A percentile compares a stretch with the other conserved stretches of the same genome.
Evolutionary conservation across 2,797 vertebrate genomes (phyloP).

Genomic region (Xenops minutus): DNA sequence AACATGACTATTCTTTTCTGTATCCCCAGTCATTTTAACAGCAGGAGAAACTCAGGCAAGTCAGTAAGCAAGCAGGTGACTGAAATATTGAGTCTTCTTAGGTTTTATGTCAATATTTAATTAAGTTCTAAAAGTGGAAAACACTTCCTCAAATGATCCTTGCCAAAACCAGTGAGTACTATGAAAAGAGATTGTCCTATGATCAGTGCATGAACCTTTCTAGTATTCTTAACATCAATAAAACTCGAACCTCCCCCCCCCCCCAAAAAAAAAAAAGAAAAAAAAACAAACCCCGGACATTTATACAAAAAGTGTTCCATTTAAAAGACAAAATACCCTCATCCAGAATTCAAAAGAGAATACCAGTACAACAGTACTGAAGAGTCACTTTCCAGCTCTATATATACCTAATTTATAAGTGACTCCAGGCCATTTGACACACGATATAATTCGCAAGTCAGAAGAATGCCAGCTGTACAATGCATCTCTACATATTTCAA

Average conservation of each 20-base stretch:
- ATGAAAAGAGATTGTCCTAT: neutral
- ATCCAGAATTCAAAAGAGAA: neutral
- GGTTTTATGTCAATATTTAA: neutral
- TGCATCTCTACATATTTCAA: neutral
- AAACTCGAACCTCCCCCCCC: neutral
- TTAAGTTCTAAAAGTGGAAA: neutral
- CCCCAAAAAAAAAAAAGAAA: neutral
- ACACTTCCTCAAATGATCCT: neutral
- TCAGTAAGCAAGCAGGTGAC: neutral
- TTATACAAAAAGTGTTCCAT: neutral
- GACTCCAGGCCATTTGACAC: neutral
- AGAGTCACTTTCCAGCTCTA: neutral
- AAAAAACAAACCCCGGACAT: neutral
- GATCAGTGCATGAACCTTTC: neutral
- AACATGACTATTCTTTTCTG: neutral
- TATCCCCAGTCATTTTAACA: neutral
- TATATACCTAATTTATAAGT: neutral
- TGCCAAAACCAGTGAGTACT: neutral
- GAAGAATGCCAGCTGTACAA: neutral
- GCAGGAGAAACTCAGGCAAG: neutral
- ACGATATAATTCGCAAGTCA: neutral
- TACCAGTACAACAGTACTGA: neutral
- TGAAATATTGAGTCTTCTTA: neutral
- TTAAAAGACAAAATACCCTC: neutral
- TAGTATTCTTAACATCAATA: neutral